Evolutionary conservation across 2,888 invertebrate species (phyloP).

Genomic region (Drosophila mayaguana): DNA sequence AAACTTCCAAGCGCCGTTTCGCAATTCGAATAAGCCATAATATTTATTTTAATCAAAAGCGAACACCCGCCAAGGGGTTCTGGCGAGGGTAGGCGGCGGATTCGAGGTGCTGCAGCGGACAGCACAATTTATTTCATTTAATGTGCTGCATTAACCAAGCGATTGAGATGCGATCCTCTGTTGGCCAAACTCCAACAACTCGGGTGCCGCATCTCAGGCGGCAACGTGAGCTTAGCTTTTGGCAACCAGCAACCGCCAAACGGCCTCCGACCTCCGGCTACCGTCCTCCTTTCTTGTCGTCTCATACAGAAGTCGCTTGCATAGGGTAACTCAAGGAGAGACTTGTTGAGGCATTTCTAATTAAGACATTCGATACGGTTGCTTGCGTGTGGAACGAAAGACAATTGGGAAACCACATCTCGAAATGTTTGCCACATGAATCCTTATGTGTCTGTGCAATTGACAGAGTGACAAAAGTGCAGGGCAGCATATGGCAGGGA

Average conservation of each 20-base stretch:
- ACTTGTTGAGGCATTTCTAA: conserved; percentile 74
- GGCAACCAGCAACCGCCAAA: conserved; percentile 2
- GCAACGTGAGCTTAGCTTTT: conserved; percentile 43
- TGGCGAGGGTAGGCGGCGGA: conserved; percentile 9
- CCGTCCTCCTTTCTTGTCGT: neutral
- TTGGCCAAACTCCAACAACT: conserved; percentile 40
- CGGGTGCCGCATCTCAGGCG: conserved; percentile 1
- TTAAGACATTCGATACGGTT: conserved; percentile 83
- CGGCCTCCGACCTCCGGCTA: neutral
- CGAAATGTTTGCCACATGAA: conserved; percentile 41
- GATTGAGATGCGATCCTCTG: conserved; percentile 77
- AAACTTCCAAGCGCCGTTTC: conserved; percentile 50
- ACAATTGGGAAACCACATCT: conserved; percentile 57
- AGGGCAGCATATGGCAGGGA: neutral
- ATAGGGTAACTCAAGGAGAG: conserved; percentile 26
- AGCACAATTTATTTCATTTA: conserved; percentile 77
- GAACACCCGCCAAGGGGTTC: conserved; percentile 73
- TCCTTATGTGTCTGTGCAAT: conserved; percentile 11
- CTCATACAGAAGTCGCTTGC: conserved; percentile 24
- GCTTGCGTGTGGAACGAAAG: conserved; percentile 81
- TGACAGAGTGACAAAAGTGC: conserved; percentile 5
- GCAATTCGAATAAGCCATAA: conserved; percentile 69
- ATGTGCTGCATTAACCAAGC: conserved; percentile 73
- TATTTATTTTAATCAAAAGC: conserved; percentile 75
- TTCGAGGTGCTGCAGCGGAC: conserved; percentile 58